These are phyloP conservation scores for Diplodus sargus DNA, from an alignment of 2,797 vertebrate species.

Conservation along the genomic window DNA sequence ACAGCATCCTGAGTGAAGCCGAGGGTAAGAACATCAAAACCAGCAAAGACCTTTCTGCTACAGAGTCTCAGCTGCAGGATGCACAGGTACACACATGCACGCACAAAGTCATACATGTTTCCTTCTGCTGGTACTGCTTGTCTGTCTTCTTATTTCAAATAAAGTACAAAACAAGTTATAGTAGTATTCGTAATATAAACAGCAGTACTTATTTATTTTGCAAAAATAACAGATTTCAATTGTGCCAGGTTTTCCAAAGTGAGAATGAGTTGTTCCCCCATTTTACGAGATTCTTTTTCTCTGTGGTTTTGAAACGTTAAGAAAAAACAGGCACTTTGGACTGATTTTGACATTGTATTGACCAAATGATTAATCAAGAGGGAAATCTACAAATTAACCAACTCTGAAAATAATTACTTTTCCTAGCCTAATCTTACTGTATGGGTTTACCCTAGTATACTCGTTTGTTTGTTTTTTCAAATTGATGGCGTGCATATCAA, in stretches of 20 bases:
- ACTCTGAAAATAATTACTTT: no score
- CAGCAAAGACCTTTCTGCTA: constrained; percentile 89
- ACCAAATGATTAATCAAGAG: no score
- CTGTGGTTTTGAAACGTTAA: neutral
- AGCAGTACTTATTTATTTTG: no score
- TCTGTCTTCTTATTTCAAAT: neutral
- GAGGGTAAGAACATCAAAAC: constrained; percentile 95
- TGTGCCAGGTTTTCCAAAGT: neutral
- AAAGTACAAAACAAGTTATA: neutral
- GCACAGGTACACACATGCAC: constrained; percentile 86
- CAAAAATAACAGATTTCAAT: neutral
- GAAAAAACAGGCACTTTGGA: neutral
- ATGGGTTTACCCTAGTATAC: no score
- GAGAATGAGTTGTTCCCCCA: neutral
- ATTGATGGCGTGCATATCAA: no score
- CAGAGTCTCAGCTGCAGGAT: constrained; percentile 95
- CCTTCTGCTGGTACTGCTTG: neutral
- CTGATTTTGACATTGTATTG: no score
- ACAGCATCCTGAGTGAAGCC: constrained; percentile 87
- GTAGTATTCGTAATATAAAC: no score
- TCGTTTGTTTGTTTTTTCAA: no score
- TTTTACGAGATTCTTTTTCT: neutral
- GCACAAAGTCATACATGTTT: neutral
- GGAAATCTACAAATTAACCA: no score
- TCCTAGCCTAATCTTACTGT: no score